These are phyloP conservation scores for Ophion slaviceki DNA, from an alignment of 2,888 invertebrate genomes.

Conservation along the genomic window DNA sequence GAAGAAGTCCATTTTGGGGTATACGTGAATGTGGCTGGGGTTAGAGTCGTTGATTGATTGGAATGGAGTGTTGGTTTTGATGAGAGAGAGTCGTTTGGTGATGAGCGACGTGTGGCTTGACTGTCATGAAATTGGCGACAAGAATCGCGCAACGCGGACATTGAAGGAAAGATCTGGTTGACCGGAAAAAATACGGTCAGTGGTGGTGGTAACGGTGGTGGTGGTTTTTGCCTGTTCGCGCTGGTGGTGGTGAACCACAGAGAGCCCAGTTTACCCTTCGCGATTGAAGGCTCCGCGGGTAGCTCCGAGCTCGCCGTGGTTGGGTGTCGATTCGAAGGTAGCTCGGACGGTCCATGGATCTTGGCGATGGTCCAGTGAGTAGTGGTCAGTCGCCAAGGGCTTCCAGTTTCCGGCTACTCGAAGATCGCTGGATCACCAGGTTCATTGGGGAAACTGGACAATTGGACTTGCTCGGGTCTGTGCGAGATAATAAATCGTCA, in stretches of 20 bases:
- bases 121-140: not conserved
- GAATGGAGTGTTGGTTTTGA: not conserved
- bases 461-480: not conserved
- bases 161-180: not conserved
- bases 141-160: constrained; percentile 29
- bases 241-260: constrained; percentile 56
- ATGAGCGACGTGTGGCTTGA: not conserved
- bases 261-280: constrained; percentile 75
- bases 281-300: constrained; percentile 64
- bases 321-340: not conserved
- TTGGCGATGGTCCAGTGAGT: not conserved
- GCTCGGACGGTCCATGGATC: not conserved
- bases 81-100: not conserved
- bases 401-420: not conserved
- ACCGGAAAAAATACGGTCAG: constrained; percentile 34
- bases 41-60: not conserved
- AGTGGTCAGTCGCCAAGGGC: not conserved
- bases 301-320: not conserved
- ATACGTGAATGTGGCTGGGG: not conserved
- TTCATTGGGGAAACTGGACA: not conserved
- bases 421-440: not conserved
- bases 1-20: not conserved
- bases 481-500: not conserved
- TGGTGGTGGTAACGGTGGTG: constrained; percentile 45
- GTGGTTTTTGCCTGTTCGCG: constrained; percentile 31